Percentiles rank a stretch among this genome's conserved stretches.
Evolutionary conservation across 2,888 invertebrate genomes (phyloP).

Genomic region (Strigamia maritima): DNA sequence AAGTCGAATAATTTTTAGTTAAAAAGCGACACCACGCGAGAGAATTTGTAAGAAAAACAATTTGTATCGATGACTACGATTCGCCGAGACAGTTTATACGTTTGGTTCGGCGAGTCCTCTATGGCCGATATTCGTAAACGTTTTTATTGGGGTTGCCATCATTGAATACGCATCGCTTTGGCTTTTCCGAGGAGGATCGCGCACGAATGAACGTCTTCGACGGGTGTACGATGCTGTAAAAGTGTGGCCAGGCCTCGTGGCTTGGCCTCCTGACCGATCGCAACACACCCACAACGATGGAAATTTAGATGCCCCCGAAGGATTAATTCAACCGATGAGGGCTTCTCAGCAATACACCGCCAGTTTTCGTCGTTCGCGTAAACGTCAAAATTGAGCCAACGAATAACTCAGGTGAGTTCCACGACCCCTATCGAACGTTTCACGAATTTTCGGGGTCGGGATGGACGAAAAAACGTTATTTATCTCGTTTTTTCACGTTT

Average conservation of each 20-base stretch:
- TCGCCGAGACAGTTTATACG: not conserved
- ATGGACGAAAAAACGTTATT: too few relatives aligned
- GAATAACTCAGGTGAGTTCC: not conserved
- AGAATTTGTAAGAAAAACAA: not conserved
- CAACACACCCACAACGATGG: not conserved
- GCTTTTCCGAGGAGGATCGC: not conserved
- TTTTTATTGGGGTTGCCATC: not conserved
- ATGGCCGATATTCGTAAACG: not conserved
- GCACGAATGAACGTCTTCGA: not conserved
- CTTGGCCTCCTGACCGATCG: not conserved
- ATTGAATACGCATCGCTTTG: slow-evolving; percentile 4
- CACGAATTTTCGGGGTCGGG: too few relatives aligned
- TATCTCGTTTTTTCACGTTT: too few relatives aligned
- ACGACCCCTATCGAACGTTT: too few relatives aligned
- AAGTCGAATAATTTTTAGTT: too few relatives aligned
- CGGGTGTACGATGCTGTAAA: not conserved
- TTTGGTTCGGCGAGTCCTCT: not conserved
- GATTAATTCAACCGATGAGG: not conserved
- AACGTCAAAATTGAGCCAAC: not conserved
- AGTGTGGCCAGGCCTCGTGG: slow-evolving; percentile 4
- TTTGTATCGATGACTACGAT: too few relatives aligned
- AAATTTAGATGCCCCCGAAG: not conserved
- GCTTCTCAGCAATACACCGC: not conserved
- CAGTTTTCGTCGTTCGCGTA: not conserved
- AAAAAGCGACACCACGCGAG: not conserved